Percentiles rank a stretch among this genome's conserved stretches.
Evolutionary conservation across 1,140 invertebrate genomes (phyloP).

Genomic region (Saccostrea glomerata): DNA sequence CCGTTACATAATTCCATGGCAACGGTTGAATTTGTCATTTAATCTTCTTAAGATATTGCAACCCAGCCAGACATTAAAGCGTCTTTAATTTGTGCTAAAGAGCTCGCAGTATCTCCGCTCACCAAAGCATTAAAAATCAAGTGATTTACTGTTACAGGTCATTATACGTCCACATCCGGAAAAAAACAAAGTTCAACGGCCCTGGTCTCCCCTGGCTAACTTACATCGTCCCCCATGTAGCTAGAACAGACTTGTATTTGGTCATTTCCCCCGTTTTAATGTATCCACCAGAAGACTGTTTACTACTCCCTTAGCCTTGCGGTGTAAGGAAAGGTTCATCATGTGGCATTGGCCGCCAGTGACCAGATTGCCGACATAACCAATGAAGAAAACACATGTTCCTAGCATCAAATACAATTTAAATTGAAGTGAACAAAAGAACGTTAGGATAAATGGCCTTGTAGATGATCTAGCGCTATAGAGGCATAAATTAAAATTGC

Average conservation of each 20-base stretch:
- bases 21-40: constrained; percentile 15
- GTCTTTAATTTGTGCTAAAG: neutral
- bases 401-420: constrained; percentile 28
- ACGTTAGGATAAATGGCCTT: neutral
- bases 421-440: constrained; percentile 33
- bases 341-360: constrained; percentile 15
- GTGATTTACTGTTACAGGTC: constrained; percentile 34
- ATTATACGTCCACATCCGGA: constrained; percentile 24
- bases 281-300: constrained; percentile 30
- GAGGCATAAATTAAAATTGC: neutral
- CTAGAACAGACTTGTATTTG: constrained; percentile 36
- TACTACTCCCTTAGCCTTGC: constrained; percentile 22
- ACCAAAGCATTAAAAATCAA: neutral
- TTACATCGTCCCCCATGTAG: neutral
- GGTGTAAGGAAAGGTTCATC: constrained; percentile 23
- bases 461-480: neutral
- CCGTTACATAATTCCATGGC: constrained; percentile 17
- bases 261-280: constrained; percentile 35
- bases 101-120: neutral
- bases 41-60: constrained; percentile 13
- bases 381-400: constrained; percentile 38
- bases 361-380: constrained; percentile 32
- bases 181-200: constrained; percentile 23
- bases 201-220: neutral
- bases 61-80: constrained; percentile 1